Evolutionary conservation across 2,113 vertebrate genomes (phyloP), one percentile per base, ranked within the genome.

Genomic region (Tapirus terrestris): DNA sequence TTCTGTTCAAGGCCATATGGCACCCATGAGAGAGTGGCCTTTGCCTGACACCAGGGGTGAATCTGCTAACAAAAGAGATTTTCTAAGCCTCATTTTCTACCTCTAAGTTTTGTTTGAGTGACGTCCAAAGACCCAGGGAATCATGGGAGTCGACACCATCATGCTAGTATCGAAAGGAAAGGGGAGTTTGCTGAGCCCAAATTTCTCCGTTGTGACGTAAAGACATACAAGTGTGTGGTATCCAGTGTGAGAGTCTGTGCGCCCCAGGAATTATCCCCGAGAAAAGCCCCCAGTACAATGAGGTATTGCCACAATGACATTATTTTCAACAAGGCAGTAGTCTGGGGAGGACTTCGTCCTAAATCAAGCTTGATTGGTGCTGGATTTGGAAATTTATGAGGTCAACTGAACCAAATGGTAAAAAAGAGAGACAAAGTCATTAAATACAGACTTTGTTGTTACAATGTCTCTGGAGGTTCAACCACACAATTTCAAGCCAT

Each of bases 161-260:
- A 3, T 7, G 68, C 14, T 18, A 0, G 1, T 8, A 20, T 5
- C 3, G 0, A 23, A 25, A 53, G 13, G 60, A 63, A 81, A 61
- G 14, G 31, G 7, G 60, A 60, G 27, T 27, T 18, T 8, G 14
- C 31, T 23, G 9, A 3, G 29, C 1, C 45, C 45, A 45, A 8
- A 11, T 1, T 5, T 5, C 8, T 67, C 29, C 0, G 1, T 3
- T 3, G 43, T 0, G 27, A 39, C 1, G 5, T 1, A 0, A 0
- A 8, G 33, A 83, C 45, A 5, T 6, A 16, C 2, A 8, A 0
- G 14, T 5, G 27, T 13, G 4, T 60, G 21, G 14, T 8, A 2
- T 6, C 48, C 33, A 0, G 25, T 3, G 12, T 12, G 9, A 18
- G 3, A 2, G 27, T 4, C 51, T 70, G 13, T 23, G 11, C 33